A percentile compares a stretch with the other conserved stretches of the same genome.
These are phyloP conservation scores for Eucera pruinosa DNA, from an alignment of 2,888 invertebrate genomes.

Conservation along the genomic window DNA sequence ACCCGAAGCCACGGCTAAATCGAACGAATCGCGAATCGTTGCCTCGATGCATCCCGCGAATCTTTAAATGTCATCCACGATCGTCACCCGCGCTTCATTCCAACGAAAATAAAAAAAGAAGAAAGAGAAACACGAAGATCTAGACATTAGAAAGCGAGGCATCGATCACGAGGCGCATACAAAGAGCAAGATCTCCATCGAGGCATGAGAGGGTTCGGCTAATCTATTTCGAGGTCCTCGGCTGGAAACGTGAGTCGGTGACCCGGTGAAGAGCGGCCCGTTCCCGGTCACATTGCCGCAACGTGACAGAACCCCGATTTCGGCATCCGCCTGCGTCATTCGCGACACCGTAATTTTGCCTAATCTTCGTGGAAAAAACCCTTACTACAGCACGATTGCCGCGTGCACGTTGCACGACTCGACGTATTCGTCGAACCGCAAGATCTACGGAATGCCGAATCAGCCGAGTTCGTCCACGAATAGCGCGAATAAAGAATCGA, in stretches of 20 bases:
- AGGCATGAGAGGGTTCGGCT: constrained; percentile 41
- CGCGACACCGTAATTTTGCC: neutral
- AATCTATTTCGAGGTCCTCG: constrained; percentile 64
- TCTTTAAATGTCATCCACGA: no score
- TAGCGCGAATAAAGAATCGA: neutral
- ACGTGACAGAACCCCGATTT: constrained; percentile 53
- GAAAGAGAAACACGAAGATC: no score
- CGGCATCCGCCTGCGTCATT: constrained; percentile 21
- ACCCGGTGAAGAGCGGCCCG: constrained; percentile 50
- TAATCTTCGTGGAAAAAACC: constrained; percentile 1
- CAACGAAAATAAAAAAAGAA: no score
- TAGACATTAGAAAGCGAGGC: no score
- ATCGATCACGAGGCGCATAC: constrained; percentile 4
- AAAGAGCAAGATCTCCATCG: constrained; percentile 15
- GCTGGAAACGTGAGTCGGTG: constrained; percentile 62
- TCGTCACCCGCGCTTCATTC: no score
- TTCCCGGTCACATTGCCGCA: constrained; percentile 62
- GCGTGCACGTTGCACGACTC: no score
- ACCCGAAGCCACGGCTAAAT: no score
- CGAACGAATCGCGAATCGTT: no score
- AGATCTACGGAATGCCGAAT: neutral
- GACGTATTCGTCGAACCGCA: neutral
- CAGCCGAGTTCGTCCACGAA: neutral
- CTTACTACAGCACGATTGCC: no score
- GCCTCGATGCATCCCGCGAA: no score